Base-by-base conservation (phyloP, 2,888 invertebrate genomes). In the Oscheius myriophilus region DNA sequence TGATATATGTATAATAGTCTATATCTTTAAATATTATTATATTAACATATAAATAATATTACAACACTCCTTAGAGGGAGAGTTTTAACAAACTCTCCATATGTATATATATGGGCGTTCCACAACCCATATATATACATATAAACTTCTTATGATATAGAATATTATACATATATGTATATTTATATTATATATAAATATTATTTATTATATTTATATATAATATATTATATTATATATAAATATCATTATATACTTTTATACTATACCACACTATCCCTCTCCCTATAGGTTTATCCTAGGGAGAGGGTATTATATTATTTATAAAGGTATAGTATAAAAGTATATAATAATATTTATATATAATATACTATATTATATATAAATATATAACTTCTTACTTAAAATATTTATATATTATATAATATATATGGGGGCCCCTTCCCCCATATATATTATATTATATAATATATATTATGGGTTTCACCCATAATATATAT, bases 381-480 rank as follows among this genome's bases (percentile, higher is more conserved):
- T 58, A 43, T 61, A 42, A 46, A 53, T 45, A 54, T 61, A n/a
- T n/a, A n/a, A n/a, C n/a, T n/a, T n/a, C 54, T 64, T 26, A 46
- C 33, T 39, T 51, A 41, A 49, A 26, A 39, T 42, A 9, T 63
- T 46, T 25, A 18, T 26, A 58, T 52, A 25, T 61, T 64, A 21
- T 43, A 57, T 49, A 25, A 46, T 69, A 69, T 26, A 62, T 26
- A n/a, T n/a, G n/a, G n/a, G n/a, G n/a, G n/a, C n/a, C n/a, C n/a
- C n/a, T n/a, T n/a, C n/a, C n/a, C n/a, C n/a, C n/a, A n/a, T 53
- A 26, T 33, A 58, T 3, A 49, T 25, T 49, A 16, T 14, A 25
- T 25, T n/a, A 64, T 41, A 54, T 41, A 41, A 42, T 54, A 54
- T 64, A 64, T 54, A n/a, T n/a, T n/a, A n/a, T n/a, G n/a, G n/a